Evolutionary conservation across 2,113 vertebrate species (phyloP).

Genomic region (Pao palembangensis): DNA sequence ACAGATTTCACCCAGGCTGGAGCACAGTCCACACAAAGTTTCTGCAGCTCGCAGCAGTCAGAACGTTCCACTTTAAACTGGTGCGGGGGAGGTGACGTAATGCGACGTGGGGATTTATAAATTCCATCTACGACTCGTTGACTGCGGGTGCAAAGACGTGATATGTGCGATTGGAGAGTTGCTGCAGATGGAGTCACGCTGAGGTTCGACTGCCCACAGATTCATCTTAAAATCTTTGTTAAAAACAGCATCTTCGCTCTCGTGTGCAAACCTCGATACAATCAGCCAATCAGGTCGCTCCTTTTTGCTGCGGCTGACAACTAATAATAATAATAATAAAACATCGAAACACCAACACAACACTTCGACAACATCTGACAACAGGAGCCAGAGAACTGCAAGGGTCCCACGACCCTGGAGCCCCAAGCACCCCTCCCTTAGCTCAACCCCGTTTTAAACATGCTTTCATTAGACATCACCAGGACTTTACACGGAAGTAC

Average conservation of each 20-base stretch:
- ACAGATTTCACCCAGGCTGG: too few species aligned
- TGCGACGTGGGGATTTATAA: too few species aligned
- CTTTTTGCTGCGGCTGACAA: conserved; percentile 37
- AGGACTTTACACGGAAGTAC: conserved; percentile 63
- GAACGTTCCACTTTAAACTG: too few species aligned
- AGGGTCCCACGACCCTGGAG: conserved; percentile 36
- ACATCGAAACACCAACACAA: conserved; percentile 62
- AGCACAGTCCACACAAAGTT: too few species aligned
- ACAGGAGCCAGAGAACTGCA: conserved; percentile 46
- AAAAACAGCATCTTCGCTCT: too few species aligned
- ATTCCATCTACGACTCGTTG: too few species aligned
- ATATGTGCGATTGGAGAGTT: not conserved
- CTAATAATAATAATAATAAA: conserved; percentile 46
- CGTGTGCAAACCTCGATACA: too few species aligned
- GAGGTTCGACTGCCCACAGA: too few species aligned
- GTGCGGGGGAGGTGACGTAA: too few species aligned
- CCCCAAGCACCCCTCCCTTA: conserved; percentile 5
- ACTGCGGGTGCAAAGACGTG: not conserved
- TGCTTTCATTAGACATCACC: conserved; percentile 39
- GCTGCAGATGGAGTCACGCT: conserved; percentile 12
- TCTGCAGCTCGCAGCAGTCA: too few species aligned
- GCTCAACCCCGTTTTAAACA: conserved; percentile 19
- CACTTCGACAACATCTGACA: conserved; percentile 59
- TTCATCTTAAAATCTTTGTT: too few species aligned
- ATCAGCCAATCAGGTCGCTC: too few species aligned